Conservation (phyloP, 1,140 invertebrate species). For the Listronotus bonariensis region DNA sequence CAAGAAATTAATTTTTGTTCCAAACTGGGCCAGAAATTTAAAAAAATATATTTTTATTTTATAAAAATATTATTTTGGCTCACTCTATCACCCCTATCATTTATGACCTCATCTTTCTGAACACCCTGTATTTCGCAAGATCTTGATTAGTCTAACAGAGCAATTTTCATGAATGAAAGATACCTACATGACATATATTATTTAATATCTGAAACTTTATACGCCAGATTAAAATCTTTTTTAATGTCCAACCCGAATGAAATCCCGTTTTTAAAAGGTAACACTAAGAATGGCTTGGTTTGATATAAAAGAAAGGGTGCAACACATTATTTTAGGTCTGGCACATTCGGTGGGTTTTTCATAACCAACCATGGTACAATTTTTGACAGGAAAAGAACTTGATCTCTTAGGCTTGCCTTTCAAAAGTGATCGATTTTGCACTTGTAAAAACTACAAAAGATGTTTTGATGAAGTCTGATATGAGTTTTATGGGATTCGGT, state of each 20-base stretch:
- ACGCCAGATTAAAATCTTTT: conserved; percentile 11
- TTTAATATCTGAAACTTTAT: neutral
- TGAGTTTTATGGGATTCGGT: conserved; percentile 7
- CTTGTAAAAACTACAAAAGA: conserved; percentile 14
- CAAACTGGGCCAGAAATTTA: too few species aligned
- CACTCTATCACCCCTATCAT: too few species aligned
- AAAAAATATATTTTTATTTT: too few species aligned
- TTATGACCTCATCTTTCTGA: too few species aligned
- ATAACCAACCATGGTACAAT: neutral
- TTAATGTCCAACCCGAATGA: neutral
- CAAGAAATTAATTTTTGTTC: too few species aligned
- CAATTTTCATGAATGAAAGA: too few species aligned
- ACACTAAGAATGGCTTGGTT: neutral
- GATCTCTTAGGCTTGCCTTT: conserved; percentile 6
- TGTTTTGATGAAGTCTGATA: conserved; percentile 17
- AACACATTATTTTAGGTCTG: neutral
- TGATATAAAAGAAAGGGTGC: conserved; percentile 3
- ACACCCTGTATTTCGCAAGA: too few species aligned
- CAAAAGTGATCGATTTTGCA: neutral
- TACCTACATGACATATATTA: too few species aligned
- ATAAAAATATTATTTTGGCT: too few species aligned
- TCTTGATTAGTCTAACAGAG: too few species aligned
- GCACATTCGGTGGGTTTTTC: conserved; percentile 2
- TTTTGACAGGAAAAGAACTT: conserved; percentile 10
- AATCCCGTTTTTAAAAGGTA: neutral